Conservation (phyloP, 2,797 vertebrate species). For the Chaunax sp. region DNA sequence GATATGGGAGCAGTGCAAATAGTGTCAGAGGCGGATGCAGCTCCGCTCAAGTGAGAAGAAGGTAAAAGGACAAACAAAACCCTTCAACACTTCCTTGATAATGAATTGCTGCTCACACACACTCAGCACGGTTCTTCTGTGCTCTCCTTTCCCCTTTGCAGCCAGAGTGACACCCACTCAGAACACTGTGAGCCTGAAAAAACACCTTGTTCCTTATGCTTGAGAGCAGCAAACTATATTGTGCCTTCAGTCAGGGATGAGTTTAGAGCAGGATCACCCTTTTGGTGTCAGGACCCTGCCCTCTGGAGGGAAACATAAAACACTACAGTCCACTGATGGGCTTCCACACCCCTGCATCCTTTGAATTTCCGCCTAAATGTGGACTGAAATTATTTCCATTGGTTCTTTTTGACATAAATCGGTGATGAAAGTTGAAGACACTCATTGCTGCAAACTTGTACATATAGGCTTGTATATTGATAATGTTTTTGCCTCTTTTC, state of each 20-base stretch:
- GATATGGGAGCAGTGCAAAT: neutral
- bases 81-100: constrained; percentile 28
- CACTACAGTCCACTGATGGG: neutral
- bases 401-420: neutral
- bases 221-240: constrained; percentile 31
- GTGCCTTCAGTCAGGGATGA: neutral
- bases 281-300: constrained; percentile 8
- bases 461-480: too few relatives aligned
- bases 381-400: neutral
- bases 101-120: constrained; percentile 30
- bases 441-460: neutral
- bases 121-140: neutral
- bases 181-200: constrained; percentile 21
- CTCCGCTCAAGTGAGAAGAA: constrained; percentile 22
- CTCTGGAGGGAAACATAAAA: constrained; percentile 29
- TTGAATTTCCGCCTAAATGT: neutral
- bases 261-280: neutral
- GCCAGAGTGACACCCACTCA: constrained; percentile 23
- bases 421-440: neutral
- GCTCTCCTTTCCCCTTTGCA: constrained; percentile 9
- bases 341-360: too few relatives aligned
- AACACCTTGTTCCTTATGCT: constrained; percentile 33
- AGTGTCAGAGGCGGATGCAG: constrained; percentile 2
- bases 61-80: constrained; percentile 43
- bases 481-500: too few relatives aligned